Percentiles rank a stretch among this genome's conserved stretches.
These are phyloP conservation scores for Proales similis DNA, from an alignment of 1,140 invertebrate species.

Conservation along the genomic window DNA sequence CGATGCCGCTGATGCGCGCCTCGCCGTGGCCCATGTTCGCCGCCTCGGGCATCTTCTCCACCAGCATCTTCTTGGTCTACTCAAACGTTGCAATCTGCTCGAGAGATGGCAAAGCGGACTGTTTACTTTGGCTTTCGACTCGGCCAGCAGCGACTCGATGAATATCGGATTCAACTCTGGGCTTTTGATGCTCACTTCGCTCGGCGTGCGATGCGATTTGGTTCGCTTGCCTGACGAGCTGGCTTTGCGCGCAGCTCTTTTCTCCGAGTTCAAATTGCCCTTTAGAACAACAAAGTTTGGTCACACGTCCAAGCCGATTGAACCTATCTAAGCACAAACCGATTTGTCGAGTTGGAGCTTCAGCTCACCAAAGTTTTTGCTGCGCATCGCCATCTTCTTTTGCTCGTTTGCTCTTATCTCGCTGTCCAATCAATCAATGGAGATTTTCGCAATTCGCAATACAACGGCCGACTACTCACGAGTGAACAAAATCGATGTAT, in stretches of 20 bases:
- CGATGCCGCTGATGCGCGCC: slow-evolving; percentile 63
- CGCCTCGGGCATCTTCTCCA: slow-evolving; percentile 90
- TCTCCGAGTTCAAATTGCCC: not conserved
- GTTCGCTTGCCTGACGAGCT: not conserved
- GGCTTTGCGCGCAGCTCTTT: not conserved
- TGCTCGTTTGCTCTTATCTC: too few relatives aligned
- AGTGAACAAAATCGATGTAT: too few relatives aligned
- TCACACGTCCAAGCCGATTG: too few relatives aligned
- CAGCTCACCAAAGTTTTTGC: too few relatives aligned
- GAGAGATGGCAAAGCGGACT: slow-evolving; percentile 36
- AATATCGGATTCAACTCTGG: slow-evolving; percentile 56
- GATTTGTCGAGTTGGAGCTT: too few relatives aligned
- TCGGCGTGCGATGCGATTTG: too few relatives aligned
- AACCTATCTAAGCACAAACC: too few relatives aligned
- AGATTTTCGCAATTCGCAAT: too few relatives aligned
- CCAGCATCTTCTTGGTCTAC: slow-evolving; percentile 91
- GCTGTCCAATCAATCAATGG: too few relatives aligned
- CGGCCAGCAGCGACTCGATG: slow-evolving; percentile 80
- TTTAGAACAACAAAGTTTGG: too few relatives aligned
- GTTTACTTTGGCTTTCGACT: slow-evolving; percentile 65
- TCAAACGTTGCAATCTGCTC: slow-evolving; percentile 43
- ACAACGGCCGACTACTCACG: too few relatives aligned
- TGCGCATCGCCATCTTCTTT: too few relatives aligned
- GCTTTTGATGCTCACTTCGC: not conserved
- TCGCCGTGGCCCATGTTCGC: slow-evolving; percentile 69